Percentiles rank a stretch among this genome's conserved stretches.
phyloP scores from a whole-genome alignment of 2,888 invertebrate genomes.

The Polymixis flavicincta region DNA sequence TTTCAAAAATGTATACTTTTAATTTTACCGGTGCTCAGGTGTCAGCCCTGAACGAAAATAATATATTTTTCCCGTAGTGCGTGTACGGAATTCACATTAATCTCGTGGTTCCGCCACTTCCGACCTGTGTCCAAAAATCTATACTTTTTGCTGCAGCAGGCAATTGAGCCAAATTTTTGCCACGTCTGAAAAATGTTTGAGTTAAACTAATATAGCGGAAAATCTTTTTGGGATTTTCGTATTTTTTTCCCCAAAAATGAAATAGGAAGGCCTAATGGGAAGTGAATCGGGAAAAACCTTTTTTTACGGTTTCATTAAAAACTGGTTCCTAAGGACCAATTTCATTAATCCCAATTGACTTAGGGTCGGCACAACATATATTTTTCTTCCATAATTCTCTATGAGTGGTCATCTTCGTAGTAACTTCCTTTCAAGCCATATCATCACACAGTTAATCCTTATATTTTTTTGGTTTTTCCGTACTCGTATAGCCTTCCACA shows the following conservation, averaged over 20 bases:
- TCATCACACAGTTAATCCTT: not conserved
- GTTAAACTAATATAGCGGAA: conserved; percentile 33
- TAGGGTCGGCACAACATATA: no score
- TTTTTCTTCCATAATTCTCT: no score
- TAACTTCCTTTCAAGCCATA: not conserved
- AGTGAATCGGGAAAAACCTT: not conserved
- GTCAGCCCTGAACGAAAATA: conserved; percentile 71
- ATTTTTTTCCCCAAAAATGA: not conserved
- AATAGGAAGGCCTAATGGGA: not conserved
- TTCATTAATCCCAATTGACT: no score
- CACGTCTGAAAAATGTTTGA: conserved; percentile 38
- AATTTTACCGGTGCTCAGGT: conserved; percentile 29
- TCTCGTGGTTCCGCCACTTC: conserved; percentile 71
- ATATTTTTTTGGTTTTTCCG: not conserved
- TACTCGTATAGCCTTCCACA: not conserved
- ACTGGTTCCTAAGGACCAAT: not conserved
- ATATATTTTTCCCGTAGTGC: conserved; percentile 72
- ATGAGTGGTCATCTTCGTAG: not conserved
- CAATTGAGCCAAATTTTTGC: conserved; percentile 59
- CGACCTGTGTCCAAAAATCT: conserved; percentile 74
- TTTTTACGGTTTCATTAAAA: not conserved
- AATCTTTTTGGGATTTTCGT: conserved; percentile 19
- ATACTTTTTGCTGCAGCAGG: conserved; percentile 68
- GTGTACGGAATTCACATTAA: conserved; percentile 78
- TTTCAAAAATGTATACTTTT: not conserved